phyloP scores from a whole-genome alignment of 23 tunicate species.

The Styela plicata region DNA sequence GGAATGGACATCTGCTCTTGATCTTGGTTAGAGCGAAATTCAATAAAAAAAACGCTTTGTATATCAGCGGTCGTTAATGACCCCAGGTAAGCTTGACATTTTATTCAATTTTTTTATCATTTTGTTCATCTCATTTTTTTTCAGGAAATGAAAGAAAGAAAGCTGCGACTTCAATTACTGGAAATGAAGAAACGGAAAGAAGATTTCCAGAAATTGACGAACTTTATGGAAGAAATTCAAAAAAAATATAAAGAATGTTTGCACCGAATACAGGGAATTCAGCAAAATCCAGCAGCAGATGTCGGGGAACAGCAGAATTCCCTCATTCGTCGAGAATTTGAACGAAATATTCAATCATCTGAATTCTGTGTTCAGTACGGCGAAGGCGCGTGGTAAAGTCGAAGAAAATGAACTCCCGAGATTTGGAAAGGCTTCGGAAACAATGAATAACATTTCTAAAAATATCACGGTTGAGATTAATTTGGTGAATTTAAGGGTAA shows the following conservation, averaged over 20 bases:
- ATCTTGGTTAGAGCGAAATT: no score
- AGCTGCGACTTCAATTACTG: not conserved
- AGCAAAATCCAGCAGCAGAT: not conserved
- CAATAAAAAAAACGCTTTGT: no score
- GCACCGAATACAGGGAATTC: not conserved
- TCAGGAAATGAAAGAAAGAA: constrained; percentile 9
- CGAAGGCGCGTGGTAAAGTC: not conserved
- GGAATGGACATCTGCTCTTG: no score
- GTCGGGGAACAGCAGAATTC: constrained; percentile 9
- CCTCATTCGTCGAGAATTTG: not conserved
- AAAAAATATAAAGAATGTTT: not conserved
- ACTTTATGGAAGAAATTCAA: not conserved
- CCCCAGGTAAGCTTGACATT: no score
- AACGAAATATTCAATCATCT: not conserved
- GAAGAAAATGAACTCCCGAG: not conserved
- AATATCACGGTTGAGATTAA: not conserved
- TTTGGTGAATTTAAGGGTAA: not conserved
- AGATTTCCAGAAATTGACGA: not conserved
- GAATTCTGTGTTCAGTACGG: not conserved
- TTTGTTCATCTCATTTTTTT: no score
- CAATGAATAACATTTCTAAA: not conserved
- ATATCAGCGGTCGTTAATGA: no score
- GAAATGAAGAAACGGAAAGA: constrained; percentile 4
- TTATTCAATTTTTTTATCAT: no score
- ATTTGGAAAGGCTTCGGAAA: not conserved